These are phyloP conservation scores for Pseudotriccus pelzelni DNA, from an alignment of 2,797 vertebrate genomes.

Conservation along the genomic window DNA sequence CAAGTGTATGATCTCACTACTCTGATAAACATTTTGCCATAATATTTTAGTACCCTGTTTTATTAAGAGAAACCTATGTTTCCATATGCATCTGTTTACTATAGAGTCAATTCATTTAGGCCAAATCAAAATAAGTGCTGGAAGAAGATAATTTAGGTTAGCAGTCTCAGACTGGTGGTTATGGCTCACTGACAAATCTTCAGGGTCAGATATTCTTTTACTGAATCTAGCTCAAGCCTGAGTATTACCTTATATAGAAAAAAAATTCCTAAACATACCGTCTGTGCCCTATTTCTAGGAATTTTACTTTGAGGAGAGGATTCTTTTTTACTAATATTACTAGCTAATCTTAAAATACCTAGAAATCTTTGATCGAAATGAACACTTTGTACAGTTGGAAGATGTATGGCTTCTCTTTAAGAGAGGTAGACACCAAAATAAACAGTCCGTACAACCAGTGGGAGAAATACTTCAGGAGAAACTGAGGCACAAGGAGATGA, in stretches of 20 bases:
- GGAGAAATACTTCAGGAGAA: neutral
- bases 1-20: constrained; percentile 60
- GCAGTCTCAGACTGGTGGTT: neutral
- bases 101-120: constrained; percentile 45
- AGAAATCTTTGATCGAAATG: neutral
- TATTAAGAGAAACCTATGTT: constrained; percentile 47
- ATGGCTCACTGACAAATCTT: neutral
- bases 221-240: neutral
- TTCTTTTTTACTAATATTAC: neutral
- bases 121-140: constrained; percentile 59
- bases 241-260: neutral
- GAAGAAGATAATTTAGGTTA: constrained; percentile 46
- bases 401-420: neutral
- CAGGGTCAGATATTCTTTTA: neutral
- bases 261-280: neutral
- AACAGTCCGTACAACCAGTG: neutral
- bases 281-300: neutral
- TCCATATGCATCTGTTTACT: constrained; percentile 50
- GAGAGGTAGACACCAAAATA: neutral
- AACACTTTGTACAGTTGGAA: neutral
- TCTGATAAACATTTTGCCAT: constrained; percentile 59
- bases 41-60: constrained; percentile 62
- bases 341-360: neutral
- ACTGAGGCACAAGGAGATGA: neutral
- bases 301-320: neutral